Conservation (phyloP, 2,888 invertebrate species). For the Agrilus biguttatus region DNA sequence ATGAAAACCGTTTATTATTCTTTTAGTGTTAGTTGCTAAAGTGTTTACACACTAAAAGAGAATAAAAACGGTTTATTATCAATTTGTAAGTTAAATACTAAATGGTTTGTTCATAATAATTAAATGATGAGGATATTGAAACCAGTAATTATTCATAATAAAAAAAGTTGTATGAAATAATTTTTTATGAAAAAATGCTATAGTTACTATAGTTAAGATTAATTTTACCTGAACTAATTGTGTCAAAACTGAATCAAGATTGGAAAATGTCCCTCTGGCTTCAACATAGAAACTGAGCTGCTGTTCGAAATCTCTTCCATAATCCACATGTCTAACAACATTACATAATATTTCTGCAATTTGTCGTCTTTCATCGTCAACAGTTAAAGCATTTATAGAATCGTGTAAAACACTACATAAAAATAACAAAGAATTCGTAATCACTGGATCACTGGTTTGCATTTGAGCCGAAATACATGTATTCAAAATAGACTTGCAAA, state of each 20-base stretch:
- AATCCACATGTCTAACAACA: conserved; percentile 66
- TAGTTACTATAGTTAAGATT: conserved; percentile 3
- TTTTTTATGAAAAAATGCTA: too few species aligned
- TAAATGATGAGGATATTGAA: neutral
- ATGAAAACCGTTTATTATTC: conserved; percentile 58
- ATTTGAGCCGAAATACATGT: conserved; percentile 23
- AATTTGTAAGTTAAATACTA: conserved; percentile 8
- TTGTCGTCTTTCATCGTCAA: conserved; percentile 82
- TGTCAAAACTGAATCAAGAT: conserved; percentile 74
- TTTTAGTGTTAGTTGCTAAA: conserved; percentile 53
- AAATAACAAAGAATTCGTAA: conserved; percentile 78
- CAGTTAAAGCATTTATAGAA: conserved; percentile 80
- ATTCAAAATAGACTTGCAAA: conserved; percentile 70
- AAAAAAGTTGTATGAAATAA: too few species aligned
- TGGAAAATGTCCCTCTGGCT: conserved; percentile 77
- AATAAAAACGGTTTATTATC: conserved; percentile 6
- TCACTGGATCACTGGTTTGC: conserved; percentile 64
- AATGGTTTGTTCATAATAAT: neutral
- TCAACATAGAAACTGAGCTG: conserved; percentile 90
- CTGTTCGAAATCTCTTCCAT: conserved; percentile 77
- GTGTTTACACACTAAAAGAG: conserved; percentile 61
- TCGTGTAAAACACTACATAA: conserved; percentile 84
- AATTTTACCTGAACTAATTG: conserved; percentile 65
- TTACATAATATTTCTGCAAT: conserved; percentile 71
- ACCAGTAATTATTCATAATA: too few species aligned